phyloP scores from a whole-genome alignment of 2,888 invertebrate species.

The Muscina levida region DNA sequence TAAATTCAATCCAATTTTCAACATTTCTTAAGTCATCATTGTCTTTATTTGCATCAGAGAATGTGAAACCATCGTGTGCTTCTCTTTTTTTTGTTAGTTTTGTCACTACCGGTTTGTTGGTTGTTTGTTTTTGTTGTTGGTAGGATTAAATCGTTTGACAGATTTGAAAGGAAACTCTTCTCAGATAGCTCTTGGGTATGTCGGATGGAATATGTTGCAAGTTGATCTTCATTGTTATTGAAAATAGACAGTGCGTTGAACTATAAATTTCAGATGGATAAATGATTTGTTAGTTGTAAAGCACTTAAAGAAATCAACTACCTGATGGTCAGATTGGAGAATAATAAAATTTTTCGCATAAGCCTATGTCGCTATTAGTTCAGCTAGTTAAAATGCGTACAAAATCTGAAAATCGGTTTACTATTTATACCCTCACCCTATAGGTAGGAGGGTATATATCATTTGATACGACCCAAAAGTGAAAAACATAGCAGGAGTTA shows the following conservation, averaged over 20 bases:
- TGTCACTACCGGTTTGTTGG: constrained; percentile 14
- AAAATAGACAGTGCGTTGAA: constrained; percentile 47
- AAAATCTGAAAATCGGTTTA: no score
- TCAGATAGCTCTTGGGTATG: constrained; percentile 30
- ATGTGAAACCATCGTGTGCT: no score
- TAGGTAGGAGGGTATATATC: no score
- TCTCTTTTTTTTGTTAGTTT: background rate
- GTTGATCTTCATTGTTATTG: constrained; percentile 57
- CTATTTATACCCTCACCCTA: no score
- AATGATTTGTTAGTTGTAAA: no score
- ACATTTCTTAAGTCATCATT: constrained; percentile 23
- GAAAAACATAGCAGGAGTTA: no score
- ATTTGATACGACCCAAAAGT: no score
- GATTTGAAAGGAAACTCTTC: constrained; percentile 69
- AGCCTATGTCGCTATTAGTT: no score
- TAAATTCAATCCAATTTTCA: constrained; percentile 47
- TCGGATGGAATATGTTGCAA: constrained; percentile 22
- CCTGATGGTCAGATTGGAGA: no score
- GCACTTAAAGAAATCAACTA: no score
- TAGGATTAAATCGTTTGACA: constrained; percentile 78
- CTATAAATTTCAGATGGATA: constrained; percentile 44
- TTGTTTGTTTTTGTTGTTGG: constrained; percentile 67
- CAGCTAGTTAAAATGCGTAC: no score
- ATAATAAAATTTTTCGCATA: no score
- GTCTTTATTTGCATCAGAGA: constrained; percentile 18